Percentiles rank a stretch among this genome's conserved stretches.
Conservation (phyloP, 2,797 vertebrate genomes). For the Tokudaia tokunoshimensis region DNA sequence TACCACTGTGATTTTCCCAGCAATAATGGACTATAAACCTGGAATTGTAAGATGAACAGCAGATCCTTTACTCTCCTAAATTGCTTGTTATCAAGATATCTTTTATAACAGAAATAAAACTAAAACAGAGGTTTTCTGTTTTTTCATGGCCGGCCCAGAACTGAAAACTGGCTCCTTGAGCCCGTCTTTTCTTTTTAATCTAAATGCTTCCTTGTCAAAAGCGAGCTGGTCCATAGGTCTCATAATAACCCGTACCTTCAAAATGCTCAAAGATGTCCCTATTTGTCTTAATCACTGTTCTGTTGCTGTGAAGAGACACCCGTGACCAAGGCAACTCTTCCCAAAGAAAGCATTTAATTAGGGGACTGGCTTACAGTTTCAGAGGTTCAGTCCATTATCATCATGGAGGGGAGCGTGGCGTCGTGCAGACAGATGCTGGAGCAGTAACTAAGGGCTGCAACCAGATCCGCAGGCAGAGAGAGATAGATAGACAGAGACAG, state of each 20-base stretch:
- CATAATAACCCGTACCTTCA: not conserved
- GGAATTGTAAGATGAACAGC: not conserved
- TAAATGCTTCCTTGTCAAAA: not conserved
- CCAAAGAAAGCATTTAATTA: not conserved
- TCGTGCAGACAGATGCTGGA: not conserved
- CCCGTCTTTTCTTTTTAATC: not conserved
- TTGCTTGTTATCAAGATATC: not conserved
- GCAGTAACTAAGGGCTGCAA: not conserved
- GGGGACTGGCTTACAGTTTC: not conserved
- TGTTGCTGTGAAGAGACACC: not conserved
- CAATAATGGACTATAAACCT: too few species aligned
- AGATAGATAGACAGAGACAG: too few species aligned
- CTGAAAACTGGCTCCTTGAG: slow-evolving; percentile 9
- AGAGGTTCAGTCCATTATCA: not conserved
- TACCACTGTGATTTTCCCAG: not conserved
- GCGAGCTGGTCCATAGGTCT: not conserved
- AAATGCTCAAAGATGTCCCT: not conserved
- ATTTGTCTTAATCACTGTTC: not conserved
- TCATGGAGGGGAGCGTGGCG: not conserved
- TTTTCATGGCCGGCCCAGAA: slow-evolving; percentile 19
- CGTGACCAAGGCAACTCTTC: not conserved
- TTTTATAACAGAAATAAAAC: not conserved
- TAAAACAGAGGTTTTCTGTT: not conserved
- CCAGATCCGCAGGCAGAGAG: not conserved
- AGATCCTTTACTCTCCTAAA: too few species aligned